Conservation (phyloP, 2,113 vertebrate species). For the Peucedramus taeniatus region DNA sequence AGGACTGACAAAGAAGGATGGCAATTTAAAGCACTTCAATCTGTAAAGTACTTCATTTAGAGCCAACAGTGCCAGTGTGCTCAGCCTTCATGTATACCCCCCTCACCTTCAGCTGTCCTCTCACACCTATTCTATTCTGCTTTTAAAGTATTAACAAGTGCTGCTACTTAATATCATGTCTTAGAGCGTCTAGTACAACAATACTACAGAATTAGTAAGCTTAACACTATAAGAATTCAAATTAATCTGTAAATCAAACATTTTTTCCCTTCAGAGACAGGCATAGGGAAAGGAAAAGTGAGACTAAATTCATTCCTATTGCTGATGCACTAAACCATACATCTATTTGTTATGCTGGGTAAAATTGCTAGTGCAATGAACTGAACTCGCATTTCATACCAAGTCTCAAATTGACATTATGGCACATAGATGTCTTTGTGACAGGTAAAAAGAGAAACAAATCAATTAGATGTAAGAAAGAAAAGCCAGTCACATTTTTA, state of each 20-base stretch:
- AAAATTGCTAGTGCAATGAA: not conserved
- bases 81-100: not conserved
- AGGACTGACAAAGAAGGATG: not conserved
- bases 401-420: not conserved
- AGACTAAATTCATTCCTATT: not conserved
- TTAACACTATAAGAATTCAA: not conserved
- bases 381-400: not conserved
- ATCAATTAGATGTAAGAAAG: not conserved
- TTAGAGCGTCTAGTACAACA: not conserved
- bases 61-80: not conserved
- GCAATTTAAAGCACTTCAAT: not conserved
- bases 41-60: not conserved
- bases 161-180: not conserved
- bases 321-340: not conserved
- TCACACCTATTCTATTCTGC: not conserved
- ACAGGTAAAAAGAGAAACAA: not conserved
- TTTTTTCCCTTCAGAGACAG: not conserved
- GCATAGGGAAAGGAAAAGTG: not conserved
- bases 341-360: not conserved
- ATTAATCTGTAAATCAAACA: not conserved
- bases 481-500: not conserved
- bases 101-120: not conserved
- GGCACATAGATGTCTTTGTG: not conserved
- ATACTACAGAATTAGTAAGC: not conserved
- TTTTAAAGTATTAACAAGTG: not conserved